phyloP scores from a whole-genome alignment of 2,888 invertebrate genomes.

The Gymnoscelis rufifasciata region DNA sequence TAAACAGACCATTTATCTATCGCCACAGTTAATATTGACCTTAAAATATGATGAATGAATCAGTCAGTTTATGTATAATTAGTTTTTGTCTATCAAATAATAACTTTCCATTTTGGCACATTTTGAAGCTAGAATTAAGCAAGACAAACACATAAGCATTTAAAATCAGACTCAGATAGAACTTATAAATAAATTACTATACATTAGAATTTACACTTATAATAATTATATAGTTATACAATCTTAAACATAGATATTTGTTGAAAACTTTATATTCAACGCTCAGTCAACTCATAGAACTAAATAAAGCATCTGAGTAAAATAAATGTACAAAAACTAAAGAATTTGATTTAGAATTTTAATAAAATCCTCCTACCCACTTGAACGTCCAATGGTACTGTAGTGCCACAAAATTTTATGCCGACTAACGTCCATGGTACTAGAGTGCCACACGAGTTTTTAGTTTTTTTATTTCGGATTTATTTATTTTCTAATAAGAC shows the following conservation, averaged over 20 bases:
- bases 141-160: conserved; percentile 26
- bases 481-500: too few species aligned
- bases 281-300: conserved; percentile 6
- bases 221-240: conserved; percentile 13
- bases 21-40: neutral
- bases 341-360: neutral
- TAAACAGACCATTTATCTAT: neutral
- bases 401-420: too few species aligned
- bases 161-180: conserved; percentile 32
- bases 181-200: conserved; percentile 59
- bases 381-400: too few species aligned
- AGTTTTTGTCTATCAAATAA: conserved; percentile 2
- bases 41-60: conserved; percentile 24
- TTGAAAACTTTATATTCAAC: conserved; percentile 5
- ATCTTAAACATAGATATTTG: conserved; percentile 14
- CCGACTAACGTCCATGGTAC: too few species aligned
- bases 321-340: neutral
- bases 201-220: conserved; percentile 39
- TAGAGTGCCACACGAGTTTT: too few species aligned
- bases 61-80: conserved; percentile 35
- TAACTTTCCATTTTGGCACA: conserved; percentile 18
- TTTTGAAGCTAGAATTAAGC: conserved; percentile 16
- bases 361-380: too few species aligned
- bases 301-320: neutral
- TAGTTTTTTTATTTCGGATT: too few species aligned